phyloP scores from a whole-genome alignment of 1,140 invertebrate genomes.

The Asbolus verrucosus region DNA sequence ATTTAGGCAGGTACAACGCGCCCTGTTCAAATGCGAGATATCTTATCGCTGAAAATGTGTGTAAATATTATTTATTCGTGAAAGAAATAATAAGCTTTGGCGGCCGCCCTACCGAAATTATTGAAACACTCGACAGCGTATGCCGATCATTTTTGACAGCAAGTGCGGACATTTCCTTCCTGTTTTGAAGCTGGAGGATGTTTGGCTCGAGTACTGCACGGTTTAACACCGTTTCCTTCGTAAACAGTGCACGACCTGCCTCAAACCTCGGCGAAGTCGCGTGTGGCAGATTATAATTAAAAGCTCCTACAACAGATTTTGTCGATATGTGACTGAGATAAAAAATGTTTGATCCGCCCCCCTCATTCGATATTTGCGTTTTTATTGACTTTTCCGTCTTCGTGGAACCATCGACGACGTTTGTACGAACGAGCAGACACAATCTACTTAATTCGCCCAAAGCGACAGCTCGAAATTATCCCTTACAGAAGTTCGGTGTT shows the following conservation, averaged over 20 bases:
- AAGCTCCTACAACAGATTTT: not conserved
- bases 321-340: not conserved
- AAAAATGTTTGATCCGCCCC: no score
- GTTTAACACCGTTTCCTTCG: not conserved
- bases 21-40: not conserved
- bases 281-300: not conserved
- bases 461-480: conserved; percentile 7
- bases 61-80: conserved; percentile 34
- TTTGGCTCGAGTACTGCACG: not conserved
- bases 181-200: no score
- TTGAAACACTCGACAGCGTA: not conserved
- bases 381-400: not conserved
- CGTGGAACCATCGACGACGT: no score
- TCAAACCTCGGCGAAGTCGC: not conserved
- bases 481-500: not conserved
- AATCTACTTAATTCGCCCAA: not conserved
- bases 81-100: conserved; percentile 26
- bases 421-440: no score
- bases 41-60: conserved; percentile 24
- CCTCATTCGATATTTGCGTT: no score
- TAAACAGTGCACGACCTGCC: conserved; percentile 1
- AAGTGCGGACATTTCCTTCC: no score
- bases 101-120: not conserved
- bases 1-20: conserved; percentile 1
- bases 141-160: not conserved